Conservation (phyloP, 2,888 invertebrate species). For the Sarcophaga rosellei region DNA sequence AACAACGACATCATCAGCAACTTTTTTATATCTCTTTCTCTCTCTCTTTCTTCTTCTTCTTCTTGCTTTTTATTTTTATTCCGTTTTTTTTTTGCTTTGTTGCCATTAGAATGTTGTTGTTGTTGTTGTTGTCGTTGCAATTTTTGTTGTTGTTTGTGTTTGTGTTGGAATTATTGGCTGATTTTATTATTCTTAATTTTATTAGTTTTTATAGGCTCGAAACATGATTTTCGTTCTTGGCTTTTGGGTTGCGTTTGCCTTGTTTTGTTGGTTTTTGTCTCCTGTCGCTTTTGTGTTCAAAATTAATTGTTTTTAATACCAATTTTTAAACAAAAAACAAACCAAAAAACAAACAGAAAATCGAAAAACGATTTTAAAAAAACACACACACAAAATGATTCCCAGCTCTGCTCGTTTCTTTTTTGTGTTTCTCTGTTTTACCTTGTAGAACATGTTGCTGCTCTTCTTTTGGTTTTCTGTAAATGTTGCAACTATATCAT, state of each 20-base stretch:
- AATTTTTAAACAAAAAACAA: conserved; percentile 44
- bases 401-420: conserved; percentile 17
- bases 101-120: not conserved
- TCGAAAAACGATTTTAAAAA: not conserved
- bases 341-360: not conserved
- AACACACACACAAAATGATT: conserved; percentile 6
- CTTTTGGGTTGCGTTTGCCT: not conserved
- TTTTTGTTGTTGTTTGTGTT: conserved; percentile 26
- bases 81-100: not conserved
- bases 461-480: conserved; percentile 28
- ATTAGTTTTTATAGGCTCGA: conserved; percentile 57
- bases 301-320: conserved; percentile 68
- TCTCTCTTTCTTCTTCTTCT: conserved; percentile 12
- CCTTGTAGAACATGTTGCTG: not conserved
- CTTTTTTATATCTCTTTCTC: conserved; percentile 29
- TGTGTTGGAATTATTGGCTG: conserved; percentile 26
- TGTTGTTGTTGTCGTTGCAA: not conserved
- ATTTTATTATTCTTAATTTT: conserved; percentile 64
- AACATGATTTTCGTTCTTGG: conserved; percentile 52
- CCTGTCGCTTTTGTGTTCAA: conserved; percentile 63
- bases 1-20: conserved; percentile 59
- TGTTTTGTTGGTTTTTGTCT: conserved; percentile 31
- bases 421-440: conserved; percentile 54
- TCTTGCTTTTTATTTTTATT: conserved; percentile 14
- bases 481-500: conserved; percentile 70